phyloP scores from a whole-genome alignment of 2,888 invertebrate genomes.

The Sericinus montela region DNA sequence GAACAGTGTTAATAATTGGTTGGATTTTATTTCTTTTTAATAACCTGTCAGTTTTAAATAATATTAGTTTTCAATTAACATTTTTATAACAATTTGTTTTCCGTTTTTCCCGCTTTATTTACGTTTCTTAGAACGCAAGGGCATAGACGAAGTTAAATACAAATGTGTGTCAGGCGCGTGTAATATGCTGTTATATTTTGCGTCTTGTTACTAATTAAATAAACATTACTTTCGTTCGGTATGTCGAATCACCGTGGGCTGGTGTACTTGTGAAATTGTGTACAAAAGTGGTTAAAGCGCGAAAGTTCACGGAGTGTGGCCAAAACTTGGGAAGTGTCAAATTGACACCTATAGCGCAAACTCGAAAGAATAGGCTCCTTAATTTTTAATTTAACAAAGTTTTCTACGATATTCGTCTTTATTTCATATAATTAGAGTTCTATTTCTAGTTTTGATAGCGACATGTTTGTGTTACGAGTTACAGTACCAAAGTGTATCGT shows the following conservation, averaged over 20 bases:
- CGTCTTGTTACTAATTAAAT: conserved; percentile 7
- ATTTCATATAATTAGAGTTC: conserved; percentile 20
- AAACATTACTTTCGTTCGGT: conserved; percentile 3
- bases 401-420: not conserved
- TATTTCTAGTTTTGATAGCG: conserved; percentile 5
- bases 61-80: not conserved
- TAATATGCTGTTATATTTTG: not conserved
- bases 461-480: conserved; percentile 17
- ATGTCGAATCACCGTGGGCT: conserved; percentile 5
- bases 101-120: not conserved
- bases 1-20: too few species aligned
- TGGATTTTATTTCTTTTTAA: too few species aligned
- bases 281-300: conserved; percentile 28
- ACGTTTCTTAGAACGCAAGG: conserved; percentile 8
- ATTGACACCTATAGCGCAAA: conserved; percentile 29
- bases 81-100: conserved; percentile 1
- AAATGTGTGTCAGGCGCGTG: conserved; percentile 10
- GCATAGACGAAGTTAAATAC: conserved; percentile 5
- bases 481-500: conserved; percentile 23
- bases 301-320: conserved; percentile 34
- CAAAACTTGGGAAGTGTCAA: conserved; percentile 49
- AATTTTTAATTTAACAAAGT: conserved; percentile 16
- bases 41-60: too few species aligned
- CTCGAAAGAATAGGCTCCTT: not conserved
- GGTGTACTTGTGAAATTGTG: conserved; percentile 21